phyloP scores from a whole-genome alignment of 2,797 vertebrate genomes.

The Coranthus polyacanthus region DNA sequence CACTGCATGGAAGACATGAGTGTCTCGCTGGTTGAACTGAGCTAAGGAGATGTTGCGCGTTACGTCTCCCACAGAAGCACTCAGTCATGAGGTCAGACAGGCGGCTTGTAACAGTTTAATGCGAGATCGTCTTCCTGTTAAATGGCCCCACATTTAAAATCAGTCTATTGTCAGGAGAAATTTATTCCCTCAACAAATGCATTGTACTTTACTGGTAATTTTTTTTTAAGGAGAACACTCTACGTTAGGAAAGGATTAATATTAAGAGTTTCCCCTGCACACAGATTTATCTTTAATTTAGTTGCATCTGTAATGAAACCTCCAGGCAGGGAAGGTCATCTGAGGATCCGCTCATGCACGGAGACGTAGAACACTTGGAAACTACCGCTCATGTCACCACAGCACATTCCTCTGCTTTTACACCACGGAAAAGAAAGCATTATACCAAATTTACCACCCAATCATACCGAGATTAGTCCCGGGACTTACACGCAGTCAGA shows the following conservation, averaged over 20 bases:
- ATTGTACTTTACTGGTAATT: slow-evolving; percentile 3
- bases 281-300: slow-evolving; percentile 6
- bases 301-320: slow-evolving; percentile 22
- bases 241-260: slow-evolving; percentile 1
- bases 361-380: slow-evolving; percentile 66
- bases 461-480: slow-evolving; percentile 48
- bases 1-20: slow-evolving; percentile 26
- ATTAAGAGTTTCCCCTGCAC: not conserved
- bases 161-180: slow-evolving; percentile 4
- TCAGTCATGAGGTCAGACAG: slow-evolving; percentile 34
- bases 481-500: slow-evolving; percentile 45
- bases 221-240: not conserved
- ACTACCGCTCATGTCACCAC: slow-evolving; percentile 69
- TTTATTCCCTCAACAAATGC: not conserved
- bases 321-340: slow-evolving; percentile 67
- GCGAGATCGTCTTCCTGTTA: no score
- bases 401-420: slow-evolving; percentile 69
- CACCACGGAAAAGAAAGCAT: slow-evolving; percentile 76
- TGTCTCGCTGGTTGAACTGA: slow-evolving; percentile 30
- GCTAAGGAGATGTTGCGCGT: slow-evolving; percentile 15
- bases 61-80: slow-evolving; percentile 26
- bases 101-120: slow-evolving; percentile 8
- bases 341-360: slow-evolving; percentile 68
- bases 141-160: no score
- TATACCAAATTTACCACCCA: slow-evolving; percentile 66